phyloP scores from a whole-genome alignment of 2,797 vertebrate species.

The Phrynocephalus vlangalii region DNA sequence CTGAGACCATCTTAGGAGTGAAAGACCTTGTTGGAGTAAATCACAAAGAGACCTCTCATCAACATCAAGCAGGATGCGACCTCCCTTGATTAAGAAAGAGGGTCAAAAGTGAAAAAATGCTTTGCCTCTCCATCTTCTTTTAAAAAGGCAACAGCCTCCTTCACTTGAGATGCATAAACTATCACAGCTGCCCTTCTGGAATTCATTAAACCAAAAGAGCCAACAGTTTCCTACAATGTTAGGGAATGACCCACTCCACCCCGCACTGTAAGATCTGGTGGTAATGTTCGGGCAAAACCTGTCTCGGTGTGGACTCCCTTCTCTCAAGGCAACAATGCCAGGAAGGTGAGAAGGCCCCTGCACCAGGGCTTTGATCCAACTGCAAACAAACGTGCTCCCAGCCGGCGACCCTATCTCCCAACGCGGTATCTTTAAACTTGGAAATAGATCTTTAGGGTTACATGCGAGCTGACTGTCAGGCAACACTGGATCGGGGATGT shows the following conservation, averaged over 20 bases:
- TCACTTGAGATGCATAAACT: background rate
- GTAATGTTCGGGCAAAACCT: background rate
- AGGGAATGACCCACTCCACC: background rate
- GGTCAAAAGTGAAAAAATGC: background rate
- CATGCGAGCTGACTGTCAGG: background rate
- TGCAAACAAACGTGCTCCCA: background rate
- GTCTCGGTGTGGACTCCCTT: background rate
- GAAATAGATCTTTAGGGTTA: background rate
- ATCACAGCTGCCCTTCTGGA: slow-evolving; percentile 8
- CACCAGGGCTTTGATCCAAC: background rate
- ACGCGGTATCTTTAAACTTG: background rate
- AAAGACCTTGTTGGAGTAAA: background rate
- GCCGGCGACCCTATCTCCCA: background rate
- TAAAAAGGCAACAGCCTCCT: background rate
- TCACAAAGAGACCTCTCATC: background rate
- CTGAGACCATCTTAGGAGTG: background rate
- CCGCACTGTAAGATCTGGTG: background rate
- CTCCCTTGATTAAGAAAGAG: background rate
- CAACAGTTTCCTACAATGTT: slow-evolving; percentile 1
- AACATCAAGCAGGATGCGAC: background rate
- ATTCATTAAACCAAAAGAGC: slow-evolving; percentile 23
- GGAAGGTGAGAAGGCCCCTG: background rate
- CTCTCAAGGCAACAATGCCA: background rate
- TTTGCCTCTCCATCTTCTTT: background rate
- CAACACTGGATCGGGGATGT: background rate